Conservation (phyloP, 1,140 invertebrate genomes). For the Heliothis subflexa region DNA sequence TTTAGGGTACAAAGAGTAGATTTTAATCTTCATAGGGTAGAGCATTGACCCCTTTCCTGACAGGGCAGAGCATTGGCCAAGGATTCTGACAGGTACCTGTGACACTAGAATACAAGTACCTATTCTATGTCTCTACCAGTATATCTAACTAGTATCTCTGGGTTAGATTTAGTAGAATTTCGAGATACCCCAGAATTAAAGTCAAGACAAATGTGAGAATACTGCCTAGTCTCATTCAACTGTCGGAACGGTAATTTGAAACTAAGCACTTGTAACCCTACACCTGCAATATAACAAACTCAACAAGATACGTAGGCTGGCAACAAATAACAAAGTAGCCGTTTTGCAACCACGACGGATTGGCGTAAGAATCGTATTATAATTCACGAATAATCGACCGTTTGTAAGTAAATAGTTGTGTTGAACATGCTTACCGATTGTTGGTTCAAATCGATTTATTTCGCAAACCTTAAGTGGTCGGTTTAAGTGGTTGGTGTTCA, state of each 20-base stretch:
- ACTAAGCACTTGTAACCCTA: conserved; percentile 6
- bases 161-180: neutral
- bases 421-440: conserved; percentile 36
- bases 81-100: too few species aligned
- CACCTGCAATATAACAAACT: conserved; percentile 7
- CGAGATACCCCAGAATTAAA: neutral
- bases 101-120: too few species aligned
- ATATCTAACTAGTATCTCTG: too few species aligned
- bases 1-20: too few species aligned
- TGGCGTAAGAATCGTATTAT: conserved; percentile 30
- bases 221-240: conserved; percentile 14
- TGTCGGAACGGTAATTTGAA: conserved; percentile 21
- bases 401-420: conserved; percentile 41
- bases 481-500: neutral
- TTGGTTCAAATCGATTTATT: conserved; percentile 31
- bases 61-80: too few species aligned
- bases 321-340: conserved; percentile 45
- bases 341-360: conserved; percentile 42
- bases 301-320: conserved; percentile 35
- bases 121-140: too few species aligned
- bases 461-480: conserved; percentile 20
- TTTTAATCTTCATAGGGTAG: too few species aligned
- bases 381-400: conserved; percentile 39
- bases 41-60: too few species aligned
- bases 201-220: conserved; percentile 26